These are phyloP conservation scores for Chloromyia formosa DNA, from an alignment of 2,888 invertebrate genomes.

Conservation along the genomic window DNA sequence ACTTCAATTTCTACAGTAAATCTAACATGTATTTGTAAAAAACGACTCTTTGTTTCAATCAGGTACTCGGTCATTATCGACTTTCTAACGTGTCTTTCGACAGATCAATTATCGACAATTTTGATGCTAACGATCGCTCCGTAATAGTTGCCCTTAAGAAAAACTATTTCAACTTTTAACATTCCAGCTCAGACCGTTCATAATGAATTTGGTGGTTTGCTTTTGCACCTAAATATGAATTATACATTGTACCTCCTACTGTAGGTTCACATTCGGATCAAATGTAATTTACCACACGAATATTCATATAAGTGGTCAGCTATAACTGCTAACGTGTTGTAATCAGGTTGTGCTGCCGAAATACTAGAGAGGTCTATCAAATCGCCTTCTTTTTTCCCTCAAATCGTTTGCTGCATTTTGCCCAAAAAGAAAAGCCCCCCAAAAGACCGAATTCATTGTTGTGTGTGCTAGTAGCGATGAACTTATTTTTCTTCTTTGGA, in stretches of 20 bases:
- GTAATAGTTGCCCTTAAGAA: constrained; percentile 23
- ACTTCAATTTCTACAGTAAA: too few relatives aligned
- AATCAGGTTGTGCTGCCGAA: constrained; percentile 21
- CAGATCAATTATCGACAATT: neutral
- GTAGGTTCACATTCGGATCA: neutral
- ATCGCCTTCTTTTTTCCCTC: neutral
- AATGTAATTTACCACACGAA: constrained; percentile 22
- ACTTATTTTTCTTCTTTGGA: constrained; percentile 18
- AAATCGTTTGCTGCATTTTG: neutral
- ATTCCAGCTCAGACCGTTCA: constrained; percentile 12
- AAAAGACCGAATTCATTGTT: too few relatives aligned
- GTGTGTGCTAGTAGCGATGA: constrained; percentile 1
- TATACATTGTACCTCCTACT: neutral
- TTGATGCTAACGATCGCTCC: neutral
- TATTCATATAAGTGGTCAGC: constrained; percentile 36
- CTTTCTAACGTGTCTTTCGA: constrained; percentile 7
- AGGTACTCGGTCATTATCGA: constrained; percentile 1
- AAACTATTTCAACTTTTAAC: constrained; percentile 9
- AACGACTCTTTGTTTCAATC: too few relatives aligned
- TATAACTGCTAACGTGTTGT: constrained; percentile 10
- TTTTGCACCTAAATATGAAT: neutral
- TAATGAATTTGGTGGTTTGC: too few relatives aligned
- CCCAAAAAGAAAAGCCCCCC: constrained; percentile 27
- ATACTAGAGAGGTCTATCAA: neutral
- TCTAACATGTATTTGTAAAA: too few relatives aligned